Base-by-base conservation (phyloP, 2,888 invertebrate species). In the Conus canariensis region DNA sequence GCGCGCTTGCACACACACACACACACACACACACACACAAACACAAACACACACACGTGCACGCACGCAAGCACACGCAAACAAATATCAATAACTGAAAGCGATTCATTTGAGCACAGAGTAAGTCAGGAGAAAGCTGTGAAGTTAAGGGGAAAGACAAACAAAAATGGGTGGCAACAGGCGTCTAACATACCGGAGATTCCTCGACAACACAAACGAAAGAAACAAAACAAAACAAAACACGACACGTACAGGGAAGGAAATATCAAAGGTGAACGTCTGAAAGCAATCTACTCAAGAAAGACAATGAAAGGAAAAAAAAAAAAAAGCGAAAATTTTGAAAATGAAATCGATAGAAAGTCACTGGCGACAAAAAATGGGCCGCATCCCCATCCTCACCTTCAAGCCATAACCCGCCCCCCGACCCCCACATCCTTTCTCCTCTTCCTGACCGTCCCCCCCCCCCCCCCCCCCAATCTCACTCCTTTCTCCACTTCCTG, bases 1-100 rank as follows among this genome's bases (percentile, higher is more conserved):
- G 58, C 83, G 25, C 83, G 58, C 83, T 19, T 58, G 58, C 60
- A 64, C 60, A 64, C 60, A 64, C 60, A 64, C 60, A 85, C 83
- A 83, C 83, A 83, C 83, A 83, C 59, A 83, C 83, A 83, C 83
- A 83, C 83, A 83, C 83, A 83, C 83, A 83, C 83, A 83, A 58
- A 83, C 83, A 83, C 83, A 83, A 58, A 83, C 83, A 83, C 83
- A 83, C 83, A 83, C 83, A 83, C 83, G 58, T 58, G 58, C 83
- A 83, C 83, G 58, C 83, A 83, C 83, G 58, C 83, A 83, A 12
- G 19, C 70, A 70, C 19, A 70, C 19, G 7, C 70, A 77, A 8
- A 77, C 30, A 77, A 8, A 30, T 30, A 30, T 30, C 30, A 30
- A 30, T 30, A 1, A 30, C 30, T 30, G 30, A 30, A 30, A 30